Evolutionary conservation across 30 jellyfish, hydroid and myxozoan genomes (phyloP).

Genomic region (Turritopsis rubra): DNA sequence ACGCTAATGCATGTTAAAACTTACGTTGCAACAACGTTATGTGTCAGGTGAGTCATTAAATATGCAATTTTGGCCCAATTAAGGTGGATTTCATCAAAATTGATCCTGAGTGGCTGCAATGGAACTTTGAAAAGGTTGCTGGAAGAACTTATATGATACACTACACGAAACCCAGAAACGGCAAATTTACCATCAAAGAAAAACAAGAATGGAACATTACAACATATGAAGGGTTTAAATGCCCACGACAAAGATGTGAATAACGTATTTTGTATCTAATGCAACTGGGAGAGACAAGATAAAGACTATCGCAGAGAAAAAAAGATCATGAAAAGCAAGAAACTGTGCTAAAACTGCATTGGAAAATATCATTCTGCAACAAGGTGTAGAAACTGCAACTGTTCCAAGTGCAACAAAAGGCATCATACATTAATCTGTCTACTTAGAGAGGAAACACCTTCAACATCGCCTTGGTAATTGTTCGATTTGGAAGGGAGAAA

Average conservation of each 20-base stretch:
- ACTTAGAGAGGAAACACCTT: slow-evolving; percentile 19
- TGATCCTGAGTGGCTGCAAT: no score
- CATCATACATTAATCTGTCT: slow-evolving; percentile 68
- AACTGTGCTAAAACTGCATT: slow-evolving; percentile 60
- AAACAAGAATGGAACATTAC: background rate
- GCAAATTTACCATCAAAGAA: background rate
- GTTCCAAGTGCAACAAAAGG: slow-evolving; percentile 41
- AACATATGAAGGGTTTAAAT: background rate
- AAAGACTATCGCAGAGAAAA: slow-evolving; percentile 6
- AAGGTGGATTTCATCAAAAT: no score
- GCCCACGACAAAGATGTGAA: background rate
- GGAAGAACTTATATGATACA: slow-evolving; percentile 6
- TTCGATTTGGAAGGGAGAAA: slow-evolving; percentile 26
- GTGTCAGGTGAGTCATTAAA: no score
- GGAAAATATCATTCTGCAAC: slow-evolving; percentile 54
- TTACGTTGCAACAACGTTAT: no score
- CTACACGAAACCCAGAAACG: slow-evolving; percentile 6
- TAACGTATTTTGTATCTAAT: slow-evolving; percentile 3
- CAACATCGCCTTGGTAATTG: background rate
- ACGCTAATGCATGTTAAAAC: no score
- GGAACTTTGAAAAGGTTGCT: background rate
- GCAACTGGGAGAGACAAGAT: slow-evolving; percentile 13
- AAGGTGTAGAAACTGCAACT: slow-evolving; percentile 34
- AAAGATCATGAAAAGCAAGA: slow-evolving; percentile 30
- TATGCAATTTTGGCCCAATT: no score